phyloP scores from a whole-genome alignment of 2,888 invertebrate genomes.

The Lymantria monacha region DNA sequence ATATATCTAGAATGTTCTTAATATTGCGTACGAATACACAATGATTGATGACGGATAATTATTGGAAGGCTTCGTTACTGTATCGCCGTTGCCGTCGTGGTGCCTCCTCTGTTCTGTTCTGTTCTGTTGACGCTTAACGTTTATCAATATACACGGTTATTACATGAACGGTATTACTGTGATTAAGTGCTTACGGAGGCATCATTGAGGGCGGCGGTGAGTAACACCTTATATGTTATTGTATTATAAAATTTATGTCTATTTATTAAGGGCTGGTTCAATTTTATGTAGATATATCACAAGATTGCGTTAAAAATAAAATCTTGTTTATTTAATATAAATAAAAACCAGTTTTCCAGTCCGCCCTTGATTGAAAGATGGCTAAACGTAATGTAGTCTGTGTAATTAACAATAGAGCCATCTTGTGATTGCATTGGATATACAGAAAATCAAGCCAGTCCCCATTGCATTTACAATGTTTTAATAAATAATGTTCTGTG shows the following conservation, averaged over 20 bases:
- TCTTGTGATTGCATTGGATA: background rate
- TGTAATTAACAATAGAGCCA: no score
- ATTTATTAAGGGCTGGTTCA: no score
- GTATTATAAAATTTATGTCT: constrained; percentile 10
- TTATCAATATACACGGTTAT: constrained; percentile 9
- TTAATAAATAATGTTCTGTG: background rate
- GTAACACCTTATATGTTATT: constrained; percentile 37
- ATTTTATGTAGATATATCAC: no score
- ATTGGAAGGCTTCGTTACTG: constrained; percentile 58
- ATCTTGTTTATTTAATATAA: no score
- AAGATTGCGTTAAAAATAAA: no score
- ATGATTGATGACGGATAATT: constrained; percentile 81
- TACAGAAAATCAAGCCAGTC: background rate
- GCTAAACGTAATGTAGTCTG: constrained; percentile 15
- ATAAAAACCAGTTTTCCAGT: no score
- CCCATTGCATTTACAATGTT: background rate
- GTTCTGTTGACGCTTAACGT: constrained; percentile 77
- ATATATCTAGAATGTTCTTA: constrained; percentile 41
- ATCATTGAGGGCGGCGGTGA: constrained; percentile 75
- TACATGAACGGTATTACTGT: constrained; percentile 35
- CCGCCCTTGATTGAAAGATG: no score
- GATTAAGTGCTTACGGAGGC: constrained; percentile 63
- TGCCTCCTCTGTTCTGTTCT: constrained; percentile 81
- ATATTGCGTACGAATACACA: constrained; percentile 30
- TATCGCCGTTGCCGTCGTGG: constrained; percentile 68